Conservation (phyloP, 2,888 invertebrate species). For the Barypeithes pellucidus region DNA sequence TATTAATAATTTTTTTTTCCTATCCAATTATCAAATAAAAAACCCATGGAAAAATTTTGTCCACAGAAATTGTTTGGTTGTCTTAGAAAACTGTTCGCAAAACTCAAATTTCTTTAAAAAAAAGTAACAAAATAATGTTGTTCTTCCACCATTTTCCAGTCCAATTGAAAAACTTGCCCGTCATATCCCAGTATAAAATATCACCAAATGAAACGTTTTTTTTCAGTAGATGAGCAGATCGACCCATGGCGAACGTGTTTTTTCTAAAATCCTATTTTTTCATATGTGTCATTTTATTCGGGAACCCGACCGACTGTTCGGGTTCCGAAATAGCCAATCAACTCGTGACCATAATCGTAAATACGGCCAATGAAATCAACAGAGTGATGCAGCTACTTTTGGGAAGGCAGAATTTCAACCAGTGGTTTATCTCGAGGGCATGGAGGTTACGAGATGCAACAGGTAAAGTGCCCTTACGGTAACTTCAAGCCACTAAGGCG, state of each 20-base stretch:
- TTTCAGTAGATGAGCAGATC: background rate
- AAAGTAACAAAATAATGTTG: no score
- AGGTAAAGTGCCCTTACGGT: constrained; percentile 1
- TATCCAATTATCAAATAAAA: no score
- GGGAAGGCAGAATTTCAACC: constrained; percentile 34
- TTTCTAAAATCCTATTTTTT: background rate
- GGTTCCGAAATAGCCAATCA: background rate
- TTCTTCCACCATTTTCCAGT: no score
- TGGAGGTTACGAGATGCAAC: constrained; percentile 32
- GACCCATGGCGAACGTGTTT: background rate
- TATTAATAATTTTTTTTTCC: no score
- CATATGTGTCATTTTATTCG: background rate
- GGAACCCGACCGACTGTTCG: background rate
- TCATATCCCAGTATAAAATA: no score
- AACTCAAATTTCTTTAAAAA: no score
- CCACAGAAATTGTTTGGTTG: no score
- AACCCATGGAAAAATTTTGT: no score
- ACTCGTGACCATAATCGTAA: background rate
- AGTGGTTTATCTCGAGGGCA: constrained; percentile 33
- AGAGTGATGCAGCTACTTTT: background rate
- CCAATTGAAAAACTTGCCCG: no score
- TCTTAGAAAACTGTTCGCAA: no score
- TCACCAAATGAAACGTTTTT: background rate
- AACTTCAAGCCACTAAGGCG: no score
- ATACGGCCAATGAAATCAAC: constrained; percentile 21